Conservation (phyloP, 2,113 vertebrate genomes). For the Hyaena hyaena region DNA sequence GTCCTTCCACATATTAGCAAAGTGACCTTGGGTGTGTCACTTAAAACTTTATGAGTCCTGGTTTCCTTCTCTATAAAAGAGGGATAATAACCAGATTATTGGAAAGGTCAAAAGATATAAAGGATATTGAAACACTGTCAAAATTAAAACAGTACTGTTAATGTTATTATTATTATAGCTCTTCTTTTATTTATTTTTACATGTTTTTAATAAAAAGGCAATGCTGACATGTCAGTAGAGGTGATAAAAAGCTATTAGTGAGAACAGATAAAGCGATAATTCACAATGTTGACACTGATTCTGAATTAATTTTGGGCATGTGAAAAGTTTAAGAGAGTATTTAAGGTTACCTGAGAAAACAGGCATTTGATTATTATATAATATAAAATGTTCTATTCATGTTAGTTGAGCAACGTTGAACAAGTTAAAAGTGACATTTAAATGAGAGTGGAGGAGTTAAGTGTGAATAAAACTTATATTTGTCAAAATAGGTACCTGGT, state of each 20-base stretch:
- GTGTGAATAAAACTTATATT: slow-evolving; percentile 73
- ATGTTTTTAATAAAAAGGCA: background rate
- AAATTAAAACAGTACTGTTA: background rate
- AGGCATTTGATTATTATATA: slow-evolving; percentile 64
- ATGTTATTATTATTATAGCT: background rate
- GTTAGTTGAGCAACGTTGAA: slow-evolving; percentile 68
- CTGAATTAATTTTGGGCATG: background rate
- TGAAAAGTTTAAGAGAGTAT: slow-evolving; percentile 50
- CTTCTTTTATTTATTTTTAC: background rate
- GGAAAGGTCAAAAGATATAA: background rate
- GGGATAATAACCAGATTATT: background rate
- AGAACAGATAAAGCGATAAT: background rate
- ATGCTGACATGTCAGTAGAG: background rate
- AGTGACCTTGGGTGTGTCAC: background rate
- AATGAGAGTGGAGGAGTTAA: slow-evolving; percentile 72
- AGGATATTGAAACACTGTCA: background rate
- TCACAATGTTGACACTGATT: background rate
- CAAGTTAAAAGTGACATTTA: slow-evolving; percentile 78
- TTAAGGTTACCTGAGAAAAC: slow-evolving; percentile 67
- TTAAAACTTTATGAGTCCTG: slow-evolving; percentile 54
- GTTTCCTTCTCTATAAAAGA: slow-evolving; percentile 52
- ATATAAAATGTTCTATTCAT: slow-evolving; percentile 74
- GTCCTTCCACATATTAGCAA: background rate
- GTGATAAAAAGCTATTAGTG: background rate
- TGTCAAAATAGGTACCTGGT: slow-evolving; percentile 76